Evolutionary conservation across 2,888 invertebrate species (phyloP).

Genomic region (Antheraea yamamai): DNA sequence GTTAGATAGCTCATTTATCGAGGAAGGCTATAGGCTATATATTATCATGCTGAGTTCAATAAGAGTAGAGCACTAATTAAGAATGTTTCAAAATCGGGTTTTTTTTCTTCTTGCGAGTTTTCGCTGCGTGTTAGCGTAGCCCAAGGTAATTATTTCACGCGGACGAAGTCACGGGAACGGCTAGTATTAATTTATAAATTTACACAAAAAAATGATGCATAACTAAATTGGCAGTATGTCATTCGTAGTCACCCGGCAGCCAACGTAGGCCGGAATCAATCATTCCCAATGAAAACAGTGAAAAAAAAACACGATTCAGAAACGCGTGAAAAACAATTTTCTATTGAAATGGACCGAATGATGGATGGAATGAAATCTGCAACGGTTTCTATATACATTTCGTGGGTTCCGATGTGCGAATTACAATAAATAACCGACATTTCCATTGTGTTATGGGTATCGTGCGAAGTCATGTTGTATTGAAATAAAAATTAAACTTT

Average conservation of each 20-base stretch:
- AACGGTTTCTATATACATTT: conserved; percentile 15
- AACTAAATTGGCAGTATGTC: neutral
- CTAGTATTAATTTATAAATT: too few relatives aligned
- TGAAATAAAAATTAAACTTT: neutral
- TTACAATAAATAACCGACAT: neutral
- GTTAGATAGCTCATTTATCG: too few relatives aligned
- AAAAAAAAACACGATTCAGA: conserved; percentile 20
- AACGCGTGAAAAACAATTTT: conserved; percentile 25
- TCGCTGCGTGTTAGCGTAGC: too few relatives aligned
- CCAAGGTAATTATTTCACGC: too few relatives aligned
- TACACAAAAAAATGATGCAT: neutral
- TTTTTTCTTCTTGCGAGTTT: too few relatives aligned
- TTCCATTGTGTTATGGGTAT: neutral
- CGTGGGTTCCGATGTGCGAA: neutral
- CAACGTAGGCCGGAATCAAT: conserved; percentile 25
- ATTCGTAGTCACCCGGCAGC: conserved; percentile 20
- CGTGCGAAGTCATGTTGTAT: neutral
- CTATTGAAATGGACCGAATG: conserved; percentile 24
- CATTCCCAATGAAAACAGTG: conserved; percentile 23
- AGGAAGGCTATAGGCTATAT: too few relatives aligned
- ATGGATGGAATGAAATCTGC: conserved; percentile 11
- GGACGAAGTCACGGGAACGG: too few relatives aligned
- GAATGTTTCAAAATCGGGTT: too few relatives aligned
- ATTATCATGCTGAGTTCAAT: too few relatives aligned
- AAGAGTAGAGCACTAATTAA: neutral